Conservation (phyloP, 23 tunicate species). For the Halocynthia roretzi region DNA sequence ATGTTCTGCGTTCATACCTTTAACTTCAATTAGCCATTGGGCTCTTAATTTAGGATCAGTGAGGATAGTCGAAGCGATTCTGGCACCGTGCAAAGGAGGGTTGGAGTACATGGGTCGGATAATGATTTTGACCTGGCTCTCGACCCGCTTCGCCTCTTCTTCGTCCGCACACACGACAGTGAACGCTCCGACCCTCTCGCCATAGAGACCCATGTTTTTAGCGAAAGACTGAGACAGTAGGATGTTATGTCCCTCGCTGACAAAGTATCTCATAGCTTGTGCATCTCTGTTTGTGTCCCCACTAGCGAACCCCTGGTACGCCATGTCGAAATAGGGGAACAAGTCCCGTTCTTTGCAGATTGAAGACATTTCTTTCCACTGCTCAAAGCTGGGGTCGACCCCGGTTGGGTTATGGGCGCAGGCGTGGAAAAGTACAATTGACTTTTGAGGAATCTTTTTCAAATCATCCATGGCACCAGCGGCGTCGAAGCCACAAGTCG, state of each 20-base stretch:
- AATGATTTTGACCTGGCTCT: constrained; percentile 82
- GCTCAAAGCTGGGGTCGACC: constrained; percentile 89
- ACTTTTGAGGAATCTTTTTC: constrained; percentile 65
- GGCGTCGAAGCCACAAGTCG: constrained; percentile 91
- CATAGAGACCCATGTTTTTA: constrained; percentile 96
- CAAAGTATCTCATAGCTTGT: constrained; percentile 72
- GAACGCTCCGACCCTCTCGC: constrained; percentile 92
- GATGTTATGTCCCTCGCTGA: constrained; percentile 84
- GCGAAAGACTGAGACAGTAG: constrained; percentile 91
- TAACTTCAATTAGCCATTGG: constrained; percentile 40
- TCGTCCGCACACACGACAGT: constrained; percentile 79
- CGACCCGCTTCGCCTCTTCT: constrained; percentile 93
- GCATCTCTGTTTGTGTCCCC: constrained; percentile 90
- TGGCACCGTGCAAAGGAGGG: constrained; percentile 95
- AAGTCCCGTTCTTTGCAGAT: constrained; percentile 57
- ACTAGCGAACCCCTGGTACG: constrained; percentile 94
- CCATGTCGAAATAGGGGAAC: constrained; percentile 94
- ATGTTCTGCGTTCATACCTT: not conserved
- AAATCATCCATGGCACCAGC: constrained; percentile 88
- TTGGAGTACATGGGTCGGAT: constrained; percentile 97
- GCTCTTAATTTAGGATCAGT: constrained; percentile 47
- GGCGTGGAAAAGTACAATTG: constrained; percentile 87
- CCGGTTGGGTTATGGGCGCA: constrained; percentile 99
- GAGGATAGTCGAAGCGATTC: constrained; percentile 77
- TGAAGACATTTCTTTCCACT: constrained; percentile 85